Conservation (phyloP, 2,113 vertebrate genomes). For the Myotis brandtii region DNA sequence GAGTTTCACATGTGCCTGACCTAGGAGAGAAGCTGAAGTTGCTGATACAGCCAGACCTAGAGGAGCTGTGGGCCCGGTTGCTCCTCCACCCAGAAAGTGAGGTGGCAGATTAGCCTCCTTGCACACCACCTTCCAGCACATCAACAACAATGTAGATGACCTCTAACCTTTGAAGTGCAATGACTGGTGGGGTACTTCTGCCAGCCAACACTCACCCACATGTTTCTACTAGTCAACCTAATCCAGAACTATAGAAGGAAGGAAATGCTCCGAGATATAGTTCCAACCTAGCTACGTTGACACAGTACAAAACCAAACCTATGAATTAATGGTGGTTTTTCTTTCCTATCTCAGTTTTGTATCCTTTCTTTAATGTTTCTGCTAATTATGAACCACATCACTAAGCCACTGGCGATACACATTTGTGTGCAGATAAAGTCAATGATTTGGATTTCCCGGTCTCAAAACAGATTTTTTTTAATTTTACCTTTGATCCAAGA, state of each 20-base stretch:
- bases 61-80: neutral
- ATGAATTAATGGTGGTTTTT: neutral
- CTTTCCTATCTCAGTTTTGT: neutral
- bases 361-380: neutral
- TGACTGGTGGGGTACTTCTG: fast-evolving
- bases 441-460: neutral
- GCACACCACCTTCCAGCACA: neutral
- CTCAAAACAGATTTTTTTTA: neutral
- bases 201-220: neutral
- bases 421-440: constrained; percentile 10
- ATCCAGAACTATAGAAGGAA: neutral
- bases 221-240: neutral
- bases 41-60: neutral
- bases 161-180: neutral
- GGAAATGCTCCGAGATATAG: neutral
- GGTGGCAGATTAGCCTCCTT: neutral
- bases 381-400: neutral
- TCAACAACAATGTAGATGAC: fast-evolving
- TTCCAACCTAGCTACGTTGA: neutral
- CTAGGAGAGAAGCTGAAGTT: neutral
- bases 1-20: neutral
- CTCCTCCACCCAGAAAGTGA: neutral
- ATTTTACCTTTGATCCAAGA: neutral
- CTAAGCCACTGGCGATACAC: neutral
- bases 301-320: neutral